These are phyloP conservation scores for Channa striata DNA, from an alignment of 2,797 vertebrate genomes.

Conservation along the genomic window DNA sequence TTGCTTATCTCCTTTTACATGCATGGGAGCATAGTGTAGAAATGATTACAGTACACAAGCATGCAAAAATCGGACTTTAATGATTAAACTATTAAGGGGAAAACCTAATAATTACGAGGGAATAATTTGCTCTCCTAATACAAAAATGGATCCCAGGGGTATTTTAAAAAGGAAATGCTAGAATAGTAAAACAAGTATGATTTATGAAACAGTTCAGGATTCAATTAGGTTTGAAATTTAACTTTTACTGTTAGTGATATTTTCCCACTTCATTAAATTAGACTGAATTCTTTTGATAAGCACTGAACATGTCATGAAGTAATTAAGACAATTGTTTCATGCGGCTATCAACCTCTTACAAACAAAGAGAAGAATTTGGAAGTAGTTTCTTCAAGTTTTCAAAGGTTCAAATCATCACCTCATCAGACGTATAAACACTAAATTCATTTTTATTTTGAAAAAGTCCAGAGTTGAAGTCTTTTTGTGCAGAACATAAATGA, in stretches of 20 bases:
- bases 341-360: constrained; percentile 5
- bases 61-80: constrained; percentile 8
- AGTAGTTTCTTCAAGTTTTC: constrained; percentile 15
- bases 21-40: background rate
- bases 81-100: constrained; percentile 26
- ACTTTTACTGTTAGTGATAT: constrained; percentile 41
- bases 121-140: constrained; percentile 23
- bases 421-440: no score
- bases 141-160: constrained; percentile 21
- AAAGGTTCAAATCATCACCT: constrained; percentile 19
- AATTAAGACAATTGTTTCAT: constrained; percentile 50
- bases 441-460: background rate
- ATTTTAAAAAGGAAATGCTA: constrained; percentile 2
- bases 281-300: constrained; percentile 28
- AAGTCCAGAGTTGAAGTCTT: constrained; percentile 41
- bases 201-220: constrained; percentile 28
- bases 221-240: constrained; percentile 42
- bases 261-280: constrained; percentile 48
- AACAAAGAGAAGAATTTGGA: constrained; percentile 14
- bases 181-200: constrained; percentile 16
- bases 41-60: background rate
- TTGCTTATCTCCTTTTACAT: background rate
- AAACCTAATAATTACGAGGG: constrained; percentile 32
- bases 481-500: constrained; percentile 46
- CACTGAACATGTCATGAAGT: constrained; percentile 26